phyloP scores from a whole-genome alignment of 2,888 invertebrate genomes.

The Trissonchulus latispiculum region DNA sequence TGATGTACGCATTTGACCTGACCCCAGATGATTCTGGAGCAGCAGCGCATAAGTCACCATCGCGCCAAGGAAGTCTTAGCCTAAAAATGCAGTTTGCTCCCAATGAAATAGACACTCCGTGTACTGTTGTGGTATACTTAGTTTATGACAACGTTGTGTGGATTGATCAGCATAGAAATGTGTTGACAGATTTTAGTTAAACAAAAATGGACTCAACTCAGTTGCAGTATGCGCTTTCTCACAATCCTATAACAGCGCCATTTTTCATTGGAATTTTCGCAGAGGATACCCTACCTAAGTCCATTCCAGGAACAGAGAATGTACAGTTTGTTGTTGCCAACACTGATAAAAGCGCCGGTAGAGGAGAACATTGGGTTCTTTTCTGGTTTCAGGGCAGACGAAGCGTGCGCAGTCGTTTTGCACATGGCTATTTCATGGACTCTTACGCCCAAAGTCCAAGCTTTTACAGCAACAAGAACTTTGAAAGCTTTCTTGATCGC shows the following conservation, averaged over 20 bases:
- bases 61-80: background rate
- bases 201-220: too few relatives aligned
- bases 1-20: background rate
- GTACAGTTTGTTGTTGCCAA: background rate
- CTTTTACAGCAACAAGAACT: background rate
- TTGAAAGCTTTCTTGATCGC: too few relatives aligned
- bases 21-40: background rate
- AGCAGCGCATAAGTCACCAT: background rate
- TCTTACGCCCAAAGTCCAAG: background rate
- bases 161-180: slow-evolving; percentile 2
- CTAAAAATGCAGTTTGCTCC: background rate
- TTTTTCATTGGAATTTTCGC: background rate
- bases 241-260: too few relatives aligned
- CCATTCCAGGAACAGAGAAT: background rate
- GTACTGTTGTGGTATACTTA: background rate
- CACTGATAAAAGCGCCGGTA: background rate
- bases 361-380: background rate
- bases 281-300: background rate
- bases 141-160: background rate
- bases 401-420: background rate
- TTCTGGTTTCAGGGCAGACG: too few relatives aligned
- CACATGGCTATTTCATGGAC: background rate
- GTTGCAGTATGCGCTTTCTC: too few relatives aligned
- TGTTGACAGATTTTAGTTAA: background rate
- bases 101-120: background rate